These are phyloP conservation scores for Irena cyanogastra DNA, from an alignment of 2,113 vertebrate genomes.

Conservation along the genomic window DNA sequence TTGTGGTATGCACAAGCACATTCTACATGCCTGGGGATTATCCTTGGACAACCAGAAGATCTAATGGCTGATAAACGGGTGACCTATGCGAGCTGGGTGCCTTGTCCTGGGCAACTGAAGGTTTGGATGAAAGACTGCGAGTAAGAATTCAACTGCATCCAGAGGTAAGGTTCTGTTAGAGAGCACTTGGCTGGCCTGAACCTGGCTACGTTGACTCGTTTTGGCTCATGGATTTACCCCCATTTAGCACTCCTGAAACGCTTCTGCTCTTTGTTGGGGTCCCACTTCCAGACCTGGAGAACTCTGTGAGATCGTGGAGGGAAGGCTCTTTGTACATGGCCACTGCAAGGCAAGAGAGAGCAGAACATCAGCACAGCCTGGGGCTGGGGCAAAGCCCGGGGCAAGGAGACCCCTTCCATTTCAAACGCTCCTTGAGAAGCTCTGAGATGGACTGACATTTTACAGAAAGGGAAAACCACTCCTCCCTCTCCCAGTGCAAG, in stretches of 20 bases:
- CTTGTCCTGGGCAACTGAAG: slow-evolving; percentile 78
- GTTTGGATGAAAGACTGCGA: slow-evolving; percentile 80
- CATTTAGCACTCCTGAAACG: slow-evolving; percentile 93
- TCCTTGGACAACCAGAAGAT: slow-evolving; percentile 67
- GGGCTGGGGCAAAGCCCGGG: not conserved
- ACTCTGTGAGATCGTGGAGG: slow-evolving; percentile 96
- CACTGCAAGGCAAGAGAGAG: slow-evolving; percentile 80
- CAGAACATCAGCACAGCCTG: not conserved
- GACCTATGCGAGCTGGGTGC: slow-evolving; percentile 70
- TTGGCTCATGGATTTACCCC: slow-evolving; percentile 97
- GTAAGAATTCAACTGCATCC: slow-evolving; percentile 88
- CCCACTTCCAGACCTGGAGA: slow-evolving; percentile 96
- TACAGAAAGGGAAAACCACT: not conserved
- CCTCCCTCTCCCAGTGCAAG: not conserved
- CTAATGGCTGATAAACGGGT: slow-evolving; percentile 71
- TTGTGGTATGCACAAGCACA: slow-evolving; percentile 65
- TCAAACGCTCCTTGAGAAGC: not conserved
- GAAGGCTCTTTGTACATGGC: slow-evolving; percentile 99
- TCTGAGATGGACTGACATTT: not conserved
- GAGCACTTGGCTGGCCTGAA: slow-evolving; percentile 76
- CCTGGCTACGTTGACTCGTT: slow-evolving; percentile 97
- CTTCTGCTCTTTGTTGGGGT: slow-evolving; percentile 98
- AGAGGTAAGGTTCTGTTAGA: slow-evolving; percentile 87
- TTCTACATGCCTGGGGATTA: slow-evolving; percentile 68
- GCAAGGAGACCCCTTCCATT: not conserved